These are phyloP conservation scores for roundworm (Caenorhabditis elegans) DNA, from an alignment of 1,140 invertebrate genomes.

Conservation along the genomic window DNA sequence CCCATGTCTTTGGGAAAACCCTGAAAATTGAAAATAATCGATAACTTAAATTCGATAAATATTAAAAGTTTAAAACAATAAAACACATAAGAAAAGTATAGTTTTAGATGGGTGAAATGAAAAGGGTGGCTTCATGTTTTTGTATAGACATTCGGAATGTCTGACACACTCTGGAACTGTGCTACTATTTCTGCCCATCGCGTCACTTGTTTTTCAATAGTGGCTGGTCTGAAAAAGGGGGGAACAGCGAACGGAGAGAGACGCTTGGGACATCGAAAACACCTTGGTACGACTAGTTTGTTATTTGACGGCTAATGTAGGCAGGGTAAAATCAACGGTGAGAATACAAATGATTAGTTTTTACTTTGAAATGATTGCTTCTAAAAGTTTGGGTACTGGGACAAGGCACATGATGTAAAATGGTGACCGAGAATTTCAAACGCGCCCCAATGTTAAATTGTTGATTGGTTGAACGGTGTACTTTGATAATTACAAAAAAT, in stretches of 20 bases:
- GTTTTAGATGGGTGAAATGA: not conserved
- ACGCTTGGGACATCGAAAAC: not conserved
- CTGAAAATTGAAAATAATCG: not conserved
- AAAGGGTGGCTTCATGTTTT: not conserved
- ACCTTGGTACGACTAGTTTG: not conserved
- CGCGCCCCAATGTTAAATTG: too few relatives aligned
- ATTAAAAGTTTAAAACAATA: not conserved
- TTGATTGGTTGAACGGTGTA: too few relatives aligned
- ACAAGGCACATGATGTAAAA: too few relatives aligned
- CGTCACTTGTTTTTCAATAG: slow-evolving; percentile 9
- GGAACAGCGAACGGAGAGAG: not conserved
- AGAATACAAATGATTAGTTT: too few relatives aligned
- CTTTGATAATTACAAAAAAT: too few relatives aligned
- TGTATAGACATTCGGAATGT: not conserved
- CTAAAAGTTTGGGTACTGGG: too few relatives aligned
- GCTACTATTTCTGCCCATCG: not conserved
- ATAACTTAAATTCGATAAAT: not conserved
- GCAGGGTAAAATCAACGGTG: too few relatives aligned
- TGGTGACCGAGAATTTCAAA: too few relatives aligned
- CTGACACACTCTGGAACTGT: slow-evolving; percentile 18
- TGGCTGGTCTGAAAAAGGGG: not conserved
- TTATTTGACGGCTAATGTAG: not conserved
- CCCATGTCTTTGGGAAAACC: not conserved
- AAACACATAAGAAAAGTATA: not conserved
- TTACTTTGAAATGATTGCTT: too few relatives aligned